A percentile compares a stretch with the other conserved stretches of the same genome.
Conservation (phyloP, 2,888 invertebrate genomes). For the Ichneumon xanthorius region DNA sequence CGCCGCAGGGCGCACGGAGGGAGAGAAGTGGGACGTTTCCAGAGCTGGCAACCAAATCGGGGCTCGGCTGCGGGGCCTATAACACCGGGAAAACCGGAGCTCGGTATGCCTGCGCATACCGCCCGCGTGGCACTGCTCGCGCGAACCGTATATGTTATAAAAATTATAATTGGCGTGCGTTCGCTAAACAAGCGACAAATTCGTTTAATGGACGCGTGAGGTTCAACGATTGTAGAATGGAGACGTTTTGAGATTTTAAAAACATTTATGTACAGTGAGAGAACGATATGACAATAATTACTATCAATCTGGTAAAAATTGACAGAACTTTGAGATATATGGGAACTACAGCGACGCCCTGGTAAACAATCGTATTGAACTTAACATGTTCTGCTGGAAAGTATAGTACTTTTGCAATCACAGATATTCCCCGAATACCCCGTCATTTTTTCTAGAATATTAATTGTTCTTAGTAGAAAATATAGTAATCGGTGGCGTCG, state of each 20-base stretch:
- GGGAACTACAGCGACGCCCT: no score
- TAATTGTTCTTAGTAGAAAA: no score
- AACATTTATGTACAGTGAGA: background rate
- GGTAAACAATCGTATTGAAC: no score
- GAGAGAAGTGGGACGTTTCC: conserved; percentile 51
- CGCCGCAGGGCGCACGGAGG: conserved; percentile 55
- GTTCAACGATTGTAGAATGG: background rate
- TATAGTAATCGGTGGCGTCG: no score
- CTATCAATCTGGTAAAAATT: no score
- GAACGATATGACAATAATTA: no score
- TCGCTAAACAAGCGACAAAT: conserved; percentile 51
- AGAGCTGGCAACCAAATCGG: conserved; percentile 47
- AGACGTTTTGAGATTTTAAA: background rate
- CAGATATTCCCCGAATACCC: no score
- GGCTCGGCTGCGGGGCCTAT: conserved; percentile 43
- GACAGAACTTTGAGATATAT: no score
- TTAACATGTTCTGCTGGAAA: no score
- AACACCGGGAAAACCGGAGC: conserved; percentile 36
- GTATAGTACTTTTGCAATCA: no score
- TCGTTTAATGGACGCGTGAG: conserved; percentile 39
- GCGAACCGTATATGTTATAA: conserved; percentile 38
- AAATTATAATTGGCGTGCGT: conserved; percentile 52
- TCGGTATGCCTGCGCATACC: conserved; percentile 37
- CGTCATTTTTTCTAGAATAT: no score
- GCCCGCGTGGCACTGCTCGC: conserved; percentile 17